Base-by-base conservation (phyloP, 2,797 vertebrate species). In the Lemur catta region DNA sequence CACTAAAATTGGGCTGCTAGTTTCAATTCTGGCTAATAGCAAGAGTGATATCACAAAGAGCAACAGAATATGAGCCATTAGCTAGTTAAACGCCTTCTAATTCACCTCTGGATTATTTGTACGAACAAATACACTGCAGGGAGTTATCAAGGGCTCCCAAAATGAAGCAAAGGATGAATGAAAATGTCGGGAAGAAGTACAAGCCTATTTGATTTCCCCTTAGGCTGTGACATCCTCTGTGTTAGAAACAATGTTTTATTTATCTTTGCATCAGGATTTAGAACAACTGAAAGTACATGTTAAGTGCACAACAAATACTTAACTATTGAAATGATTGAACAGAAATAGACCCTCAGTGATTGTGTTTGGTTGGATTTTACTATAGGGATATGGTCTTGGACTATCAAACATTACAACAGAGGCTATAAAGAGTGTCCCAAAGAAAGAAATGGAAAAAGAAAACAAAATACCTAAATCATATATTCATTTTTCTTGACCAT, bases 101-200 rank as follows among this genome's bases (percentile, higher is more conserved):
- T 96, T 96, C 55, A 93, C 46, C 48, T 87, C 81, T 96, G 69
- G 57, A 96, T 97, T 95, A 80, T 10, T 96, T 94, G 24, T 81
- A 46, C 69, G 55, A 92, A 91, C 57, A 59, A 93, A 55, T 33
- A 93, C 48, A 94, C 38, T 63, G 30, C 55, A 61, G 67, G 82
- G 91, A 96, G 43, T 82, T 93, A 82, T 91, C 67, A 75, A 91
- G 50, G 46, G 11, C 33, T 79, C 59, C 57, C 6, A 6, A 41
- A 94, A 95, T 96, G 79, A 95, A 79, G 46, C 88, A 85, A 91
- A 89, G 35, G 75, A 95, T 96, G 46, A 95, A 95, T 91, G 67
- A 61, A 92, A 96, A 93, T 92, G 46, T 91, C 82, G 89, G 67
- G 26, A 96, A 91, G 67, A 94, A 65, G 28, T 48, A 91, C 50